Evolutionary conservation across 2,113 vertebrate species (phyloP).

Genomic region (Athene cunicularia): DNA sequence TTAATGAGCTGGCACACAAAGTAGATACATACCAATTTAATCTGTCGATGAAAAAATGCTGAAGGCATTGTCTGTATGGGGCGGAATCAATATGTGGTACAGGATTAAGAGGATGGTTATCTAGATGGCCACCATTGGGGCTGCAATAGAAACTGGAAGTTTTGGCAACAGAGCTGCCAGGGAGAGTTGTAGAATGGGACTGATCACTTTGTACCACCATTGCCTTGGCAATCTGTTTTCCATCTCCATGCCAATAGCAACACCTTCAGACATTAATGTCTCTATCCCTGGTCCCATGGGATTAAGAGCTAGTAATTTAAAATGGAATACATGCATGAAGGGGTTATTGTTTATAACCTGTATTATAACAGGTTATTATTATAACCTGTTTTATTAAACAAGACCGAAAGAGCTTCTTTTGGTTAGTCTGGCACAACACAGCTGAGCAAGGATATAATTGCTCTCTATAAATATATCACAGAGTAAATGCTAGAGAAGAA

Average conservation of each 20-base stretch:
- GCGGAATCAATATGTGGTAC: accelerated
- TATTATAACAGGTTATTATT: no score
- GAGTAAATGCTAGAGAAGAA: background rate
- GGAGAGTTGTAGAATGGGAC: background rate
- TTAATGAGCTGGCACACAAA: background rate
- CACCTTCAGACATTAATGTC: background rate
- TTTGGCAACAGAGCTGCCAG: background rate
- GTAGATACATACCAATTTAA: background rate
- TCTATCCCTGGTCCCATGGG: accelerated
- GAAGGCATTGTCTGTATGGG: background rate
- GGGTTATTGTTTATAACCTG: no score
- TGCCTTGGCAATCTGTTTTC: background rate
- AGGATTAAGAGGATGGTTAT: background rate
- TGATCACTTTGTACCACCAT: background rate
- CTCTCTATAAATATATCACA: background rate
- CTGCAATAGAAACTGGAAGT: background rate
- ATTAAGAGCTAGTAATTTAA: background rate
- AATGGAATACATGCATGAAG: background rate
- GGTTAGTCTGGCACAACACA: background rate
- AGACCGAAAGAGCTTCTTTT: background rate
- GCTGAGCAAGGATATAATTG: background rate
- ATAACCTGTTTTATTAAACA: background rate
- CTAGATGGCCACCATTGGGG: background rate
- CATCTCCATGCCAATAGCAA: background rate
- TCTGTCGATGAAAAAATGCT: background rate